Percentiles rank a stretch among this genome's conserved stretches.
Evolutionary conservation across 2,888 invertebrate genomes (phyloP).

Genomic region (Lasioglossum pauxillum): DNA sequence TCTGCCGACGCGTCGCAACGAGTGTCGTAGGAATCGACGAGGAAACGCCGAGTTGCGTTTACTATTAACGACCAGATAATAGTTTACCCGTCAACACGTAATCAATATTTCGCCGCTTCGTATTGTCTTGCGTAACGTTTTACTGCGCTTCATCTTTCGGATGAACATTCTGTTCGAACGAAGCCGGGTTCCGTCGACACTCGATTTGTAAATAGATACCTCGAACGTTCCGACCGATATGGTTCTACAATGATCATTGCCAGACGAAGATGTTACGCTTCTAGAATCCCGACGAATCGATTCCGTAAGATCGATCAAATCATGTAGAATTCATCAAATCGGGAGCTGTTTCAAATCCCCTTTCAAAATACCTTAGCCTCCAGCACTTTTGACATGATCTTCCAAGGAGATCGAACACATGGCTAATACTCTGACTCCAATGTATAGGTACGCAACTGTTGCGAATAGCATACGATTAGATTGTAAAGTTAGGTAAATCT

Average conservation of each 20-base stretch:
- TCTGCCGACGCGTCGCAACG: background rate
- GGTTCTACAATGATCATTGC: background rate
- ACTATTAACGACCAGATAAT: background rate
- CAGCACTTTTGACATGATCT: background rate
- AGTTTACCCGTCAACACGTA: background rate
- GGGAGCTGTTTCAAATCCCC: background rate
- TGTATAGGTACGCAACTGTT: background rate
- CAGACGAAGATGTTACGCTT: background rate
- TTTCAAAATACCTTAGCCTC: background rate
- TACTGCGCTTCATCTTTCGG: background rate
- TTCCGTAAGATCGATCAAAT: background rate
- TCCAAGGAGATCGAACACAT: background rate
- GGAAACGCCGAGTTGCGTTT: background rate
- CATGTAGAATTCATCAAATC: background rate
- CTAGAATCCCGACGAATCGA: background rate
- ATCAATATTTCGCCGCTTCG: slow-evolving; percentile 11
- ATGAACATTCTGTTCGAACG: background rate
- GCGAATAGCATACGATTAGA: background rate
- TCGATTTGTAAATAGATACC: background rate
- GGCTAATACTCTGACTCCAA: slow-evolving; percentile 39
- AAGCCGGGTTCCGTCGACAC: background rate
- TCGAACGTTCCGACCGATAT: slow-evolving; percentile 6
- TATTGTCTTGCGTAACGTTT: slow-evolving; percentile 13
- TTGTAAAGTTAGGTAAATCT: background rate
- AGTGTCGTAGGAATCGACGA: background rate